Evolutionary conservation across 2,888 invertebrate species (phyloP), one percentile per base, ranked within the genome.

Genomic region (Athripsodes cinereus): DNA sequence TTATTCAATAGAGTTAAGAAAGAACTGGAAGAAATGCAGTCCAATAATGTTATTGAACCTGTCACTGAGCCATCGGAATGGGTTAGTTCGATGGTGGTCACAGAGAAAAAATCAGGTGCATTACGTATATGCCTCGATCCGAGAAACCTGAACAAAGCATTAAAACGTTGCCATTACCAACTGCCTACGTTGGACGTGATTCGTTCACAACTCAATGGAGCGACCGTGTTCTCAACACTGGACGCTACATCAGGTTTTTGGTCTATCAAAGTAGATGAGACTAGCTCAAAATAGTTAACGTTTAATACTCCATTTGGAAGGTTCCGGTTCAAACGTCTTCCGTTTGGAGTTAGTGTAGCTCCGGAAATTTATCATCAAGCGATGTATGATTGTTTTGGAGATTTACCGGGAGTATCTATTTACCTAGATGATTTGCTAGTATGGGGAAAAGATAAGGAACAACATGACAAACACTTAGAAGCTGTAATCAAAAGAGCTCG

Each of bases 361-460:
- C 52, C 26, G 5, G 52, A 52, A 26, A 52, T 52, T 8, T 52
- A 31, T 35, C 52, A 52, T 26, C 2, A 19, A n/a, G 52, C 35
- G 2, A 22, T 52, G 22, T 22, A n/a, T 13, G 52, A 52, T 34
- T 22, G 22, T 19, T 52, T 52, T 52, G 52, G 26, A 16, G 26
- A 52, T n/a, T 22, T 52, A 19, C 52, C 52, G 22, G 22, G 52
- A 11, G 52, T 52, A n/a, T 11, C 11, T 8, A 26, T 52, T 13
- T 52, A 52, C 35, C 19, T 52, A 2, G 52, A 52, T 26, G 52
- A 52, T 52, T 16, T 52, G 13, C 11, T 52, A 26, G 26, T 52
- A 2, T 52, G 18, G 13, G 46, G 46, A 13, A 16, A 46, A 11
- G n/a, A 8, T 16, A 46, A 46, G 16, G 16, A 46, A 46, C 46